A percentile compares a stretch with the other conserved stretches of the same genome.
phyloP scores from a whole-genome alignment of 2,797 vertebrate species.

The Pipistrellus pipistrellus region DNA sequence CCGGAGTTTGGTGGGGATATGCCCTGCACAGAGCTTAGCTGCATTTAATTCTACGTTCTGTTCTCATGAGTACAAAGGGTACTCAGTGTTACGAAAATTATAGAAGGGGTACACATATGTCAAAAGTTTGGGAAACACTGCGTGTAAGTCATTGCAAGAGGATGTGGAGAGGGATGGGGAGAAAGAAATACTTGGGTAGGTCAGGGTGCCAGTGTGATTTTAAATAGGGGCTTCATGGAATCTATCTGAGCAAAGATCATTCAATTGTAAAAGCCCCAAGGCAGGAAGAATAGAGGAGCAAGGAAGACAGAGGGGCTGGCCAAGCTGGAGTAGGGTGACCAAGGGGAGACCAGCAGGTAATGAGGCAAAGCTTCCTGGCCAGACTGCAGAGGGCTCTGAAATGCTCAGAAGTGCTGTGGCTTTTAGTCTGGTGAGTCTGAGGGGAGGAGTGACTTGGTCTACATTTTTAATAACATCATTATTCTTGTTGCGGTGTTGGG shows the following conservation, averaged over 20 bases:
- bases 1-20: too few species aligned
- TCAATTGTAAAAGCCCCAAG: background rate
- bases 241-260: background rate
- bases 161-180: background rate
- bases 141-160: background rate
- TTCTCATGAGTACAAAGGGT: too few species aligned
- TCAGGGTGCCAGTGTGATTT: background rate
- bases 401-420: background rate
- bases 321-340: background rate
- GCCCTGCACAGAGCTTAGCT: too few species aligned
- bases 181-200: too few species aligned
- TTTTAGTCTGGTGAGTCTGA: background rate
- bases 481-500: background rate
- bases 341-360: background rate
- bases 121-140: too few species aligned
- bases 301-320: background rate
- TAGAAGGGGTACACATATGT: too few species aligned
- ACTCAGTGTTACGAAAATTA: too few species aligned
- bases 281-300: background rate
- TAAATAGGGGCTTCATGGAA: background rate
- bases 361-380: background rate
- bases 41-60: too few species aligned
- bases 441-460: background rate
- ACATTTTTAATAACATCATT: conserved; percentile 13
- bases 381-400: background rate